Conservation (phyloP, 1,140 invertebrate species). For the Drosophila erecta region DNA sequence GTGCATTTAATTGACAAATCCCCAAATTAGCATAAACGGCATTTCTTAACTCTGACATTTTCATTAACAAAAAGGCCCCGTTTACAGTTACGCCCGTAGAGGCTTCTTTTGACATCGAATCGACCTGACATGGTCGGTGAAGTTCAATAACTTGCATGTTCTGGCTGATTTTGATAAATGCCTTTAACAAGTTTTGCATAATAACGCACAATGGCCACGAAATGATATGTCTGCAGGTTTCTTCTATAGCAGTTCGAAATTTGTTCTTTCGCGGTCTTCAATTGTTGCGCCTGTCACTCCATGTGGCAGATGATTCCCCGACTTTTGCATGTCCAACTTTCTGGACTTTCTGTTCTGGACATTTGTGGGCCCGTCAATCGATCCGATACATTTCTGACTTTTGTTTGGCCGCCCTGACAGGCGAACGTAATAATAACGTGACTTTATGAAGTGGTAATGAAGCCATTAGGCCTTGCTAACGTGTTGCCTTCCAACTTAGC, state of each 20-base stretch:
- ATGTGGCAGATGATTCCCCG: conserved; percentile 60
- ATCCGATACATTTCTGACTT: conserved; percentile 25
- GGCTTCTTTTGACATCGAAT: conserved; percentile 66
- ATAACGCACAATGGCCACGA: conserved; percentile 60
- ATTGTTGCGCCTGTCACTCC: conserved; percentile 71
- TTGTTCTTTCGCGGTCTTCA: conserved; percentile 57
- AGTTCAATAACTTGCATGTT: conserved; percentile 66
- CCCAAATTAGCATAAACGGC: conserved; percentile 69
- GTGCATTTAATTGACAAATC: conserved; percentile 76
- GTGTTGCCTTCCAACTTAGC: conserved; percentile 19
- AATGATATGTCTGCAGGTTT: conserved; percentile 67
- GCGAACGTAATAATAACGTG: conserved; percentile 74
- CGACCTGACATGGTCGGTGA: conserved; percentile 62
- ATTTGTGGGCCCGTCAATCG: conserved; percentile 14
- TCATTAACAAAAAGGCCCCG: conserved; percentile 63
- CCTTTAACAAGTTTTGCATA: conserved; percentile 79
- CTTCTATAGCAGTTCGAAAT: conserved; percentile 56
- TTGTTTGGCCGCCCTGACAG: conserved; percentile 49
- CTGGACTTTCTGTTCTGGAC: conserved; percentile 13
- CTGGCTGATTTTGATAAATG: conserved; percentile 69
- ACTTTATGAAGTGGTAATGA: conserved; percentile 83
- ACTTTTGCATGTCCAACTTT: conserved; percentile 18
- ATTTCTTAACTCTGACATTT: conserved; percentile 63
- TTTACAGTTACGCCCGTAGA: conserved; percentile 67
- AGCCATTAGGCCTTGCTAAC: conserved; percentile 68